Evolutionary conservation across 2,113 vertebrate species (phyloP).

Genomic region (Enhydra lutris): DNA sequence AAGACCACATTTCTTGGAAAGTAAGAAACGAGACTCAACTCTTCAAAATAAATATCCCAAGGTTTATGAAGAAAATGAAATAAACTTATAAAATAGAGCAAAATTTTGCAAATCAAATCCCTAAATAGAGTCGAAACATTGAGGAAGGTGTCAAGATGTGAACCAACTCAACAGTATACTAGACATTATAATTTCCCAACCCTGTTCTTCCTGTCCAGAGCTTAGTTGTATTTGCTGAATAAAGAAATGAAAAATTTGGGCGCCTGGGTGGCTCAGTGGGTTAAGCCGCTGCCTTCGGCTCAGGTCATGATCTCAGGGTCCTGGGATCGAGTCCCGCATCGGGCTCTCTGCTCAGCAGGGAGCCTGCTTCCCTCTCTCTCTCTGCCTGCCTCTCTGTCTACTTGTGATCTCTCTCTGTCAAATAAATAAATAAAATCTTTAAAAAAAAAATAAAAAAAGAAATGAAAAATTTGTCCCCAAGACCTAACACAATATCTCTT

Average conservation of each 20-base stretch:
- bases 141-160: slow-evolving; percentile 6
- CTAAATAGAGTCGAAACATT: neutral
- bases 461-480: neutral
- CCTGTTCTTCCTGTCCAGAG: neutral
- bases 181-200: neutral
- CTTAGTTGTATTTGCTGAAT: slow-evolving; percentile 4
- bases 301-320: too few relatives aligned
- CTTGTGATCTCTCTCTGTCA: too few relatives aligned
- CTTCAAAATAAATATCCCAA: neutral
- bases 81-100: slow-evolving; percentile 8
- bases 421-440: too few relatives aligned
- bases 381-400: too few relatives aligned
- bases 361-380: too few relatives aligned
- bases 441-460: too few relatives aligned
- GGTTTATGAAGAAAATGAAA: neutral
- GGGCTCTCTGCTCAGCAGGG: too few relatives aligned
- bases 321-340: too few relatives aligned
- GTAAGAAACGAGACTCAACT: neutral
- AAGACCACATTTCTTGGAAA: neutral
- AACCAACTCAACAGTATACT: neutral
- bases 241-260: neutral
- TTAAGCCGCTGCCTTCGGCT: too few relatives aligned
- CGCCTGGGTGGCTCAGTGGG: too few relatives aligned
- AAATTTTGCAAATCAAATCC: neutral
- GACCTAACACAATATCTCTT: neutral